Evolutionary conservation across 2,797 vertebrate genomes (phyloP).

Genomic region (Brotula barbata): DNA sequence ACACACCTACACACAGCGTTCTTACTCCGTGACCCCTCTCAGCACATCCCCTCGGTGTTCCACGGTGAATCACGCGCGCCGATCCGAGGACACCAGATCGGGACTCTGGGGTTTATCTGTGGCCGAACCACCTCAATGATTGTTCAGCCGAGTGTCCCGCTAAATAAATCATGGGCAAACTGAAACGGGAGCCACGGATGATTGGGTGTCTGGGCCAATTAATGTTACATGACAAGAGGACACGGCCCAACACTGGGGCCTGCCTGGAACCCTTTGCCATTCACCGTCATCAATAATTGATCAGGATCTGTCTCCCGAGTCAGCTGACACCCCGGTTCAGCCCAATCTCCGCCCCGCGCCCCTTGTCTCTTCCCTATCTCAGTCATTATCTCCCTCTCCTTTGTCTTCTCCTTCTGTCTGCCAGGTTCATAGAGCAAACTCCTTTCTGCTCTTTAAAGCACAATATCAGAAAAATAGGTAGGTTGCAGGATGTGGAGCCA

Average conservation of each 20-base stretch:
- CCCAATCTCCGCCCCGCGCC: not conserved
- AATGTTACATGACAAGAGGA: constrained; percentile 68
- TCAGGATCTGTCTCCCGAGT: constrained; percentile 33
- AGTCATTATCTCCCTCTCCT: constrained; percentile 14
- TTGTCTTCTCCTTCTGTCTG: constrained; percentile 24
- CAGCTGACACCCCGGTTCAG: constrained; percentile 33
- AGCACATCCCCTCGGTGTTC: constrained; percentile 3
- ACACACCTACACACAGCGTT: not conserved
- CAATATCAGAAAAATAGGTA: constrained; percentile 46
- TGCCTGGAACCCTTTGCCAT: constrained; percentile 53
- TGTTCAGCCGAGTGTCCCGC: constrained; percentile 39
- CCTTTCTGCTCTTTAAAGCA: constrained; percentile 31
- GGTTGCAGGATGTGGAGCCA: constrained; percentile 32
- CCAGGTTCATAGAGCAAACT: constrained; percentile 33
- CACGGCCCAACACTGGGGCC: constrained; percentile 40
- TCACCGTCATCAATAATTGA: constrained; percentile 74
- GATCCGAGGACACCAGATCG: constrained; percentile 13
- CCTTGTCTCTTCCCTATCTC: constrained; percentile 1
- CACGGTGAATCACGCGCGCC: constrained; percentile 7
- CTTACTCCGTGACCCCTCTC: no score
- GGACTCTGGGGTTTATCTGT: not conserved
- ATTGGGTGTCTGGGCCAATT: constrained; percentile 43
- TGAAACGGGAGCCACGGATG: constrained; percentile 52
- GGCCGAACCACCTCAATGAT: constrained; percentile 23
- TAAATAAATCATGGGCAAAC: constrained; percentile 73